Base-by-base conservation (phyloP, 1,140 invertebrate species). In the Drosophila bocqueti region DNA sequence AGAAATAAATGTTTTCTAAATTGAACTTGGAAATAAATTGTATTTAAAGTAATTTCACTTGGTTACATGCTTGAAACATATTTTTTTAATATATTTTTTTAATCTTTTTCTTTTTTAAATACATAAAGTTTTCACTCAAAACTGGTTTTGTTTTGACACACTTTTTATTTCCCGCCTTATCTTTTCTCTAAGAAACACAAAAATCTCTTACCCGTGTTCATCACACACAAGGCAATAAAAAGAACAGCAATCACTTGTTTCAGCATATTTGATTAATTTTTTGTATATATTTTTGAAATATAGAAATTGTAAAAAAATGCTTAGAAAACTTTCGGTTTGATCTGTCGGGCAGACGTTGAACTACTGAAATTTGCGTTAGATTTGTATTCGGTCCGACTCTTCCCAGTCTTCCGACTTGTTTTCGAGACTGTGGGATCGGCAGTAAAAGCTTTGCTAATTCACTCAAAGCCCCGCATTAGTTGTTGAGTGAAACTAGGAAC, bases 401-500 rank as follows among this genome's bases (percentile, higher is more conserved):
- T 38, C 36, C 9, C 52, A 49, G 46, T 40, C 21, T 55, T 38
- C 3, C 43, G 38, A 73, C 54, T 73, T 43, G 43, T 50, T 76
- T 75, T 38, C 21, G 42, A 52, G 49, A 29, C 55, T 61, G 47
- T 63, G 34, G 16, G 54, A 50, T 60, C 42, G 24, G 15, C 46
- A n/a, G 15, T n/a, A 45, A 76, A 58, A 76, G 60, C 73, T 76
- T 52, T 50, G 21, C 68, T 54, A 52, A 63, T 34, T 58, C 59
- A 36, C 50, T 49, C 57, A 38, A 73, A 74, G 60, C 55, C 50
- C 63, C 67, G 54, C 50, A 65, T 72, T 52, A 54, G 63, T 50
- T 62, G 80, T 55, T 78, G 83, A 87, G 83, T 89, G 68, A 43
- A 74, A 84, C 77, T 84, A 55, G 71, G 63, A 87, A 84, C 84